phyloP scores from a whole-genome alignment of 2,888 invertebrate genomes.

The Oscheius onirici region DNA sequence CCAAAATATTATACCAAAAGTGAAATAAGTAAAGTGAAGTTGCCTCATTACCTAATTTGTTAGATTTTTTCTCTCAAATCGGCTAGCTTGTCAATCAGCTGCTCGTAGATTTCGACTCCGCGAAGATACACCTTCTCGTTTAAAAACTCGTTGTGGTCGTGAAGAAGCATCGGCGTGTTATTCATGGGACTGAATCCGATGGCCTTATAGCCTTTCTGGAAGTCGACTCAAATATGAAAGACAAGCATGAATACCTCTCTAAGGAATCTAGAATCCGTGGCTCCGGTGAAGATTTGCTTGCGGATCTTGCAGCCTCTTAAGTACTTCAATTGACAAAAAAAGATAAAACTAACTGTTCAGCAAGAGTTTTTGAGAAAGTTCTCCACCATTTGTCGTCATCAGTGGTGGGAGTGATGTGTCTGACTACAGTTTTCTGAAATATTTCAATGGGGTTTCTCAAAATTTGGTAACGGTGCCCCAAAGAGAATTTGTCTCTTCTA shows the following conservation, averaged over 20 bases:
- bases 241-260: too few relatives aligned
- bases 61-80: slow-evolving; percentile 26
- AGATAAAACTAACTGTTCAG: slow-evolving; percentile 75
- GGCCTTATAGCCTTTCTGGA: slow-evolving; percentile 81
- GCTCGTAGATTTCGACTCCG: slow-evolving; percentile 84
- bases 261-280: slow-evolving; percentile 87
- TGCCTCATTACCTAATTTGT: background rate
- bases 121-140: slow-evolving; percentile 82
- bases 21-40: background rate
- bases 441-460: too few relatives aligned
- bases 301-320: slow-evolving; percentile 79
- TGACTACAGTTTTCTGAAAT: slow-evolving; percentile 28
- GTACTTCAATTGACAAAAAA: slow-evolving; percentile 51
- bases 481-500: too few relatives aligned
- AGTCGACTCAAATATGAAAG: slow-evolving; percentile 39
- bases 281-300: slow-evolving; percentile 85
- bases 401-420: slow-evolving; percentile 64
- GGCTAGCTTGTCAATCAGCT: slow-evolving; percentile 76
- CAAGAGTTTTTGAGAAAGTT: slow-evolving; percentile 72
- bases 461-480: too few relatives aligned
- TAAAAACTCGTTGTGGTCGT: slow-evolving; percentile 90
- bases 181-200: slow-evolving; percentile 91
- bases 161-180: slow-evolving; percentile 84
- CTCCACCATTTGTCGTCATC: slow-evolving; percentile 74
- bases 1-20: too few relatives aligned